These are phyloP conservation scores for Strigamia maritima DNA, from an alignment of 2,888 invertebrate species.

Conservation along the genomic window DNA sequence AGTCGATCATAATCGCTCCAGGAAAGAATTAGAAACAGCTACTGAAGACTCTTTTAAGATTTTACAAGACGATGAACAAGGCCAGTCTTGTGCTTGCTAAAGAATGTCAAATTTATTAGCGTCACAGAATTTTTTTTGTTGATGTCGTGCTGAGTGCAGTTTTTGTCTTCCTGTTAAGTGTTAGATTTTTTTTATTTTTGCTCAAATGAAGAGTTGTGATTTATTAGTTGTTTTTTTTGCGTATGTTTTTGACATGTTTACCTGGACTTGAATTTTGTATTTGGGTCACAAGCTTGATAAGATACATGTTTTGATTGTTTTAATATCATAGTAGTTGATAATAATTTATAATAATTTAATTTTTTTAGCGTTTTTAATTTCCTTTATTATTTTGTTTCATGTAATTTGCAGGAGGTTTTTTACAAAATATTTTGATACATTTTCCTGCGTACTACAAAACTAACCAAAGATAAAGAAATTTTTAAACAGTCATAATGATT, in stretches of 20 bases:
- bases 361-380: no score
- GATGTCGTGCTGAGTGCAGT: background rate
- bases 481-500: background rate
- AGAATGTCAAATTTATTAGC: background rate
- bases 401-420: no score
- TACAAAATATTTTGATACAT: background rate
- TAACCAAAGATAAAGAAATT: background rate
- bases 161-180: background rate
- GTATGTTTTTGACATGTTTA: background rate
- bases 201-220: background rate
- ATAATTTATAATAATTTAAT: background rate
- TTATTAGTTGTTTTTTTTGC: background rate
- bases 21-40: slow-evolving; percentile 68
- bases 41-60: slow-evolving; percentile 45
- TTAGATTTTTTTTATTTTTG: background rate
- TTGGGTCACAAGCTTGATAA: background rate
- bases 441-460: background rate
- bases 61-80: slow-evolving; percentile 39
- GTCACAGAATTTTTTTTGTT: background rate
- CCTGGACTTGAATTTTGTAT: background rate
- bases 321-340: background rate
- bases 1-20: slow-evolving; percentile 74
- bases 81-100: slow-evolving; percentile 41
- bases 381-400: no score
- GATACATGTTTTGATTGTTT: background rate